These are phyloP conservation scores for Lingula anatina DNA, from an alignment of 2,888 invertebrate genomes.

Conservation along the genomic window DNA sequence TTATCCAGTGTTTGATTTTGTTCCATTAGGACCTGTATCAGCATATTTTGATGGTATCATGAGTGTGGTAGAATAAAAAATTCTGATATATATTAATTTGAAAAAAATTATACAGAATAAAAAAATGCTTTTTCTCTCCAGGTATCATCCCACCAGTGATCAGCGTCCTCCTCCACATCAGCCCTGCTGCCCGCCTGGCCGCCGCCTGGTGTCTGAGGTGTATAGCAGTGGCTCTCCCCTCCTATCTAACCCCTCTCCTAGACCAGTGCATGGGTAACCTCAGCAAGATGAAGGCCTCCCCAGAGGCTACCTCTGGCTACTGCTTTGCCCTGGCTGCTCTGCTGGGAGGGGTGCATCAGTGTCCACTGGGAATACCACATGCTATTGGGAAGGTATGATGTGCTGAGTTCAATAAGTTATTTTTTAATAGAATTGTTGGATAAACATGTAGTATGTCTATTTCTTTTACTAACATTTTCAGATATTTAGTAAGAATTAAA, in stretches of 20 bases:
- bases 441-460: no score
- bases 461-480: no score
- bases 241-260: slow-evolving; percentile 87
- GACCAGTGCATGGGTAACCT: slow-evolving; percentile 60
- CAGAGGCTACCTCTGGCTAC: slow-evolving; percentile 67
- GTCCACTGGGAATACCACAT: slow-evolving; percentile 73
- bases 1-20: no score
- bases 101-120: no score
- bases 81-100: no score
- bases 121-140: no score
- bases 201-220: slow-evolving; percentile 93
- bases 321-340: slow-evolving; percentile 91
- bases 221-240: slow-evolving; percentile 88
- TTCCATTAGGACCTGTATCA: no score
- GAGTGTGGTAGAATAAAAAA: no score
- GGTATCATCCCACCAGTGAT: slow-evolving; percentile 73
- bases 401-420: not conserved
- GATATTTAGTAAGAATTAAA: not conserved
- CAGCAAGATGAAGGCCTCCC: slow-evolving; percentile 74
- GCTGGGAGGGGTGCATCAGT: slow-evolving; percentile 76
- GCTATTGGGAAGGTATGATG: slow-evolving; percentile 89
- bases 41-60: no score
- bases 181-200: slow-evolving; percentile 85
- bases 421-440: slow-evolving; percentile 1
- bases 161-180: slow-evolving; percentile 87